phyloP scores from a whole-genome alignment of 2,113 vertebrate genomes.

The Dasyornis broadbenti region DNA sequence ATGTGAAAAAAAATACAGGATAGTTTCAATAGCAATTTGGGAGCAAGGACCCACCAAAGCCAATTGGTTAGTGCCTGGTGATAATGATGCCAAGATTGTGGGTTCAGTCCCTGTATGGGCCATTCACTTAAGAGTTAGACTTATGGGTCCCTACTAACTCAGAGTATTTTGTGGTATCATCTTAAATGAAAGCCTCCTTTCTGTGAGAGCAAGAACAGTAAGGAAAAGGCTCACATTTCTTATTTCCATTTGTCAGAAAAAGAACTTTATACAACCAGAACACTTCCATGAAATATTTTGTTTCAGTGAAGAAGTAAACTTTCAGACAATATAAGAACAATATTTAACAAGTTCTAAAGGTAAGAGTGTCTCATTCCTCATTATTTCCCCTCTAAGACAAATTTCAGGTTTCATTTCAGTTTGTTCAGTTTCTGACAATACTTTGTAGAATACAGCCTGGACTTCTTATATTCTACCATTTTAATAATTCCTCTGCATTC shows the following conservation, averaged over 20 bases:
- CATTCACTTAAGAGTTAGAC: neutral
- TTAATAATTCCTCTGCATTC: neutral
- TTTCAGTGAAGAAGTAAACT: neutral
- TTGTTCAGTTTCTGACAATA: neutral
- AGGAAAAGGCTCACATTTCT: neutral
- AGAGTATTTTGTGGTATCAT: neutral
- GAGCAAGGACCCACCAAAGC: neutral
- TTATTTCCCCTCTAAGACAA: neutral
- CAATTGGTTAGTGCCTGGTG: too few species aligned
- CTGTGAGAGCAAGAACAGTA: fast-evolving
- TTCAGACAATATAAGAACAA: neutral
- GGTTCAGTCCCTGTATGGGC: neutral
- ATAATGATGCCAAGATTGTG: neutral
- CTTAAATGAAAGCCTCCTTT: neutral
- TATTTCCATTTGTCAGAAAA: neutral
- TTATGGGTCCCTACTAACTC: neutral
- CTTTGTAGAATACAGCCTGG: neutral
- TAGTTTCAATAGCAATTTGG: neutral
- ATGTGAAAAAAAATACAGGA: neutral
- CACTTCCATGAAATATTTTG: neutral
- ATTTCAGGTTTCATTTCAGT: neutral
- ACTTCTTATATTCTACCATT: neutral
- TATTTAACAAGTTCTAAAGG: neutral
- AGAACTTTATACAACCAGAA: neutral
- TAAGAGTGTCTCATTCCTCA: neutral